These are phyloP conservation scores for Xylophagus ater DNA, from an alignment of 2,888 invertebrate genomes.

Conservation along the genomic window DNA sequence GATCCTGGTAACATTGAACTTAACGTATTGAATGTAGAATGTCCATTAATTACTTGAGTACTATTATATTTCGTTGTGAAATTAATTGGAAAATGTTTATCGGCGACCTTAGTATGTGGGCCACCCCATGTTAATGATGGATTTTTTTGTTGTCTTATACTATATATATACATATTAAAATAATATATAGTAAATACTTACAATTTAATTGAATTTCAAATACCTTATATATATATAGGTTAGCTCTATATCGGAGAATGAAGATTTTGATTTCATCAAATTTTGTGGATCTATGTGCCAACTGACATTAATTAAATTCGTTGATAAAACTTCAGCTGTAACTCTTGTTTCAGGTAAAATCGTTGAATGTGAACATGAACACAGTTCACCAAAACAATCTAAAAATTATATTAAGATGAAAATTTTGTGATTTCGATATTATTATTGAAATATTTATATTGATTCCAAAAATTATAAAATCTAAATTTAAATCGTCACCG, in stretches of 20 bases:
- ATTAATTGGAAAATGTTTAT: constrained; percentile 22
- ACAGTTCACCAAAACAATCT: constrained; percentile 30
- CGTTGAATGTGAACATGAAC: constrained; percentile 26
- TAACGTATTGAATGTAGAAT: constrained; percentile 16
- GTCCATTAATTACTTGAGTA: constrained; percentile 19
- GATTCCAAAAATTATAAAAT: too few species aligned
- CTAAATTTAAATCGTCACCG: too few species aligned
- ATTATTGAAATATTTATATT: too few species aligned
- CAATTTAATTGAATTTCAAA: constrained; percentile 6
- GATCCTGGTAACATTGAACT: constrained; percentile 15
- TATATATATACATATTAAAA: constrained; percentile 11
- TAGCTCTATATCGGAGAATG: constrained; percentile 15
- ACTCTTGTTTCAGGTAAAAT: constrained; percentile 24
- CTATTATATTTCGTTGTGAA: neutral
- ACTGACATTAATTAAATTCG: constrained; percentile 26
- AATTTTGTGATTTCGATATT: neutral
- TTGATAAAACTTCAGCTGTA: constrained; percentile 21
- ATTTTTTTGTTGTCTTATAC: constrained; percentile 29
- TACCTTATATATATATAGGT: constrained; percentile 21
- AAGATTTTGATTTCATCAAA: constrained; percentile 21
- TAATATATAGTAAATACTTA: neutral
- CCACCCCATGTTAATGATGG: constrained; percentile 34
- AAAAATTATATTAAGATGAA: constrained; percentile 7
- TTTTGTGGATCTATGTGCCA: constrained; percentile 19
- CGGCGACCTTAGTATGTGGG: constrained; percentile 23